These are phyloP conservation scores for Drosophila lacteicornis DNA, from an alignment of 1,140 invertebrate genomes.

Conservation along the genomic window DNA sequence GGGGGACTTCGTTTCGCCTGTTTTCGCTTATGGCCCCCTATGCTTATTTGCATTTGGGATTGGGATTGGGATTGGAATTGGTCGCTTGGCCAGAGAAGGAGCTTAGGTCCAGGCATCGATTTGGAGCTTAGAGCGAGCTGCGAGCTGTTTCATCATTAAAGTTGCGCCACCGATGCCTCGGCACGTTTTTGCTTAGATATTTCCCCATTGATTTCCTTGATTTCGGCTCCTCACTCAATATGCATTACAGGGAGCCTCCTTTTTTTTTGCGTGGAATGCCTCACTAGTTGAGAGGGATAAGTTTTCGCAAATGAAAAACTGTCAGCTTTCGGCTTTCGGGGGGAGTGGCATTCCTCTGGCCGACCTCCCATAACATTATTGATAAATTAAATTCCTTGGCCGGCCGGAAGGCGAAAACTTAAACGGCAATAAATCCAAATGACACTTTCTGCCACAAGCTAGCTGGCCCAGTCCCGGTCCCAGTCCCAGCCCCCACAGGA, in stretches of 20 bases:
- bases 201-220: slow-evolving; percentile 16
- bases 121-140: slow-evolving; percentile 15
- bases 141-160: slow-evolving; percentile 69
- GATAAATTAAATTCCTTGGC: slow-evolving; percentile 75
- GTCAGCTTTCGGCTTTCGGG: slow-evolving; percentile 32
- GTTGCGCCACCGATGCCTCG: slow-evolving; percentile 43
- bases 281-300: neutral
- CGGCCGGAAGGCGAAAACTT: slow-evolving; percentile 23
- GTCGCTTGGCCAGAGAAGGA: neutral
- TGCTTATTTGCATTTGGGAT: slow-evolving; percentile 58
- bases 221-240: slow-evolving; percentile 54
- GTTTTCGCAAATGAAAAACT: slow-evolving; percentile 37
- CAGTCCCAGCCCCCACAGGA: neutral
- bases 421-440: slow-evolving; percentile 57
- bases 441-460: slow-evolving; percentile 33
- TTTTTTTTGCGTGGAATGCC: slow-evolving; percentile 11
- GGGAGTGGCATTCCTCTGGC: slow-evolving; percentile 17
- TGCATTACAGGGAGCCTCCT: slow-evolving; percentile 33
- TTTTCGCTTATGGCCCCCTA: slow-evolving; percentile 1
- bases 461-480: neutral
- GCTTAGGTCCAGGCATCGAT: slow-evolving; percentile 27
- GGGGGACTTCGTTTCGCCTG: slow-evolving; percentile 12
- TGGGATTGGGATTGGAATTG: slow-evolving; percentile 19
- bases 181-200: slow-evolving; percentile 47
- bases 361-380: slow-evolving; percentile 52